A percentile compares a stretch with the other conserved stretches of the same genome.
These are phyloP conservation scores for Craseonycteris thonglongyai DNA, from an alignment of 2,113 vertebrate genomes.

Conservation along the genomic window DNA sequence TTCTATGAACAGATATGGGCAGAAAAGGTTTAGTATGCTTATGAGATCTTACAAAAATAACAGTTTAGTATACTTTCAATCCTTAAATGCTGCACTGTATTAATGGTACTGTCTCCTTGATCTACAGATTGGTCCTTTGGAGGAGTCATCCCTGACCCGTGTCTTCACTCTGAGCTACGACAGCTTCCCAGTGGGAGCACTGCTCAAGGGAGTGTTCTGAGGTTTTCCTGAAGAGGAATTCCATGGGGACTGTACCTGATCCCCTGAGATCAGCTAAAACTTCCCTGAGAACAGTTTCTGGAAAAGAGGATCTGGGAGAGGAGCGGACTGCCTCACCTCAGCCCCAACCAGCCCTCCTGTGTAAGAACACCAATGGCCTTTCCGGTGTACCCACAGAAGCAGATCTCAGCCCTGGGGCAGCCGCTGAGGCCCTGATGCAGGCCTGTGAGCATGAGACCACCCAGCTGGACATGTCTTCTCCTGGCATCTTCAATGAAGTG, in stretches of 20 bases:
- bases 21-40: neutral
- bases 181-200: fast-evolving
- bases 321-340: constrained; percentile 77
- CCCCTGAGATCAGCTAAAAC: constrained; percentile 87
- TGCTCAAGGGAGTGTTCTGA: neutral
- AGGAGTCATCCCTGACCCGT: neutral
- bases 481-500: neutral
- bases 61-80: neutral
- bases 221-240: constrained; percentile 35
- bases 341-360: constrained; percentile 33
- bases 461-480: constrained; percentile 46
- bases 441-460: neutral
- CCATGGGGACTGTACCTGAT: constrained; percentile 91
- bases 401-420: neutral
- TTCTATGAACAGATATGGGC: neutral
- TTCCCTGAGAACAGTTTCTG: constrained; percentile 81
- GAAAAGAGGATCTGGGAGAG: constrained; percentile 77
- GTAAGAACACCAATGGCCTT: constrained; percentile 76
- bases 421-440: constrained; percentile 6
- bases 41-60: neutral
- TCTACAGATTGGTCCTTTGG: constrained; percentile 64
- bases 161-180: neutral
- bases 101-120: constrained; percentile 69
- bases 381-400: neutral
- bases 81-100: neutral